Evolutionary conservation across 53 echinoderm and acorn worm genomes (phyloP), one percentile per base, ranked within the genome.

Genomic region (Paracentrotus lividus): DNA sequence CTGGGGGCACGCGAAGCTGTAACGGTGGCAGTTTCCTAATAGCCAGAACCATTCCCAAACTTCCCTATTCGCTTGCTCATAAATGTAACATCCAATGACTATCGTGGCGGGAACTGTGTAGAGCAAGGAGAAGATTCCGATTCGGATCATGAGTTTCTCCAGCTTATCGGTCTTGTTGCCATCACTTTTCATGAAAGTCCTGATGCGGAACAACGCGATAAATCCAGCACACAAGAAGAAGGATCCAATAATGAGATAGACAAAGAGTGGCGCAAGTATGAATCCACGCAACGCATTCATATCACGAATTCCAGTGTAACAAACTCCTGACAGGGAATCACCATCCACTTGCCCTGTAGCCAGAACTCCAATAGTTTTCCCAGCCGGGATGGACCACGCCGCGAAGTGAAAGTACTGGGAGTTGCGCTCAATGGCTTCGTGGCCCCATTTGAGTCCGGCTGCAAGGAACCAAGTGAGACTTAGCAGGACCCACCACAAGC

Each of bases 161-260:
- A 99, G 96, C 95, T 99, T 99, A 93, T 99, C 99, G 12, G 99
- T 99, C 93, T 99, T 99, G 91, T 96, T 99, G 64, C 97, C 97
- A 69, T 99, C 99, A 49, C 96, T 96, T 92, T 98, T 98, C 99
- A 99, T 99, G 95, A 99, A 99, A 95, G 99, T 99, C 92, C 99
- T 96, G 84, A 99, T 99, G 58, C 99, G 95, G 95, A 96, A 99
- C 64, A 99, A 90, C 27, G 99, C 99, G 53, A 99, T 97, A 94
- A 99, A 99, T 93, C 99, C 99, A 49, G 99, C 96, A 58, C 93
- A 88, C 40, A 99, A 92, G 92, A 99, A 99, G 47, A 96, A 94
- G 65, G 96, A 96, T 36, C 99, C 99, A 64, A 99, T 96, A 88
- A 99, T 94, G 42, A 99, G 84, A 88, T 99, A 99, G 26, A 99